Evolutionary conservation across 2,797 vertebrate genomes (phyloP), one percentile per base, ranked within the genome.

Genomic region (Peromyscus nudipes): DNA sequence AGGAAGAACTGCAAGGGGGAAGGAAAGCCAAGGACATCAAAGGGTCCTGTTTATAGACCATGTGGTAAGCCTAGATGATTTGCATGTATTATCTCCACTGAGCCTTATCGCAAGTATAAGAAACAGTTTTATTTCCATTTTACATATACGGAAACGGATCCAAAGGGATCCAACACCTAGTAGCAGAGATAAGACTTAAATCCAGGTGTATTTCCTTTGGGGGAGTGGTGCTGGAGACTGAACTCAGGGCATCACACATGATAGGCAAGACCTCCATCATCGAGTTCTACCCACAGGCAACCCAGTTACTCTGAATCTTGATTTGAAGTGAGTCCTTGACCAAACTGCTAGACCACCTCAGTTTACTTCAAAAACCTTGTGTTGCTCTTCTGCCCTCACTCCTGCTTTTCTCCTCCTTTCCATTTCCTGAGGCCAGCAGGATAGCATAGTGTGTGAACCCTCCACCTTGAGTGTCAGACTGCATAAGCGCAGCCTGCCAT

Each of bases 81-180:
- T 89, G 14, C 19, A n/a, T 81, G 14, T 49, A 77, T 82, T 89
- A 40, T 85, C 71, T 92, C 75, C 29, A 67, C 23, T 91, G 64
- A 89, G 6, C 55, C 73, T 93, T 73, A 94, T 82, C 13, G 60
- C 29, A 92, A 75, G 29, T 81, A 25, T 77, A 94, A 96, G 40
- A 88, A 92, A 79, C 60, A 73, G 21, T 79, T 89, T 94, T 71
- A 67, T 89, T 97, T 37, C 37, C 69, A 89, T 91, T 95, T 95
- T 89, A 89, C n/a, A 31, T 1, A 46, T 3, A 65, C 69, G 37
- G 64, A 95, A 94, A 31, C n/a, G 62, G 43, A 25, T 19, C 43
- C 73, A 83, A 94, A 89, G 40, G 73, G 57, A 83, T 64, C 73
- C 55, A 96, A 21, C 69, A 91, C 89, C 46, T 92, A 90, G 34